phyloP scores from a whole-genome alignment of 1,140 invertebrate genomes.

The Aphaenogaster floridana region DNA sequence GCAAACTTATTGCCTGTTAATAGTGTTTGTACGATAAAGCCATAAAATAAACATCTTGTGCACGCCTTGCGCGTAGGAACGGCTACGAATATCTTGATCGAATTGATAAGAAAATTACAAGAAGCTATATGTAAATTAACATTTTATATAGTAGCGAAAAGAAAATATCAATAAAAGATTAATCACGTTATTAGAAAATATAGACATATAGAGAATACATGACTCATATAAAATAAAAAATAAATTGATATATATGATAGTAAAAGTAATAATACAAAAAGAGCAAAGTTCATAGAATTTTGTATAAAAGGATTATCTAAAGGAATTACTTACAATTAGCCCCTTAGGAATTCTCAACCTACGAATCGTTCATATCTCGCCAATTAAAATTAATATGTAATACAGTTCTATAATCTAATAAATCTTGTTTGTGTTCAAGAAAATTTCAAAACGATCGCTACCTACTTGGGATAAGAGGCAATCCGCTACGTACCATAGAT shows the following conservation, averaged over 20 bases:
- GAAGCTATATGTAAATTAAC: neutral
- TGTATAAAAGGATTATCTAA: neutral
- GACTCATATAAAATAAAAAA: neutral
- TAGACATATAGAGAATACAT: neutral
- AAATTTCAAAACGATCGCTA: slow-evolving; percentile 31
- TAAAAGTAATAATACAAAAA: slow-evolving; percentile 1
- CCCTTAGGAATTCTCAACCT: neutral
- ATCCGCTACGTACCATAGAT: neutral
- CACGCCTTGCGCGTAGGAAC: neutral
- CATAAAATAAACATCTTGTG: slow-evolving; percentile 55
- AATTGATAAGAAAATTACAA: neutral
- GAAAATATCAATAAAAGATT: neutral
- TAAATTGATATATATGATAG: neutral
- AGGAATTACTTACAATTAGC: neutral
- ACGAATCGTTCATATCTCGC: neutral
- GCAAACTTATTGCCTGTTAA: slow-evolving; percentile 69
- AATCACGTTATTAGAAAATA: neutral
- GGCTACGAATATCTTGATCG: slow-evolving; percentile 10
- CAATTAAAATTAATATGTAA: neutral
- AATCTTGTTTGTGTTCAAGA: neutral
- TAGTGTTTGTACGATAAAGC: slow-evolving; percentile 67
- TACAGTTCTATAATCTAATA: neutral
- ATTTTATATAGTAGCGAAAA: neutral
- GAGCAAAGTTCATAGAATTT: neutral
- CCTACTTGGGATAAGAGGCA: neutral